phyloP scores from a whole-genome alignment of 2,113 vertebrate genomes.

The Haemorhous mexicanus region DNA sequence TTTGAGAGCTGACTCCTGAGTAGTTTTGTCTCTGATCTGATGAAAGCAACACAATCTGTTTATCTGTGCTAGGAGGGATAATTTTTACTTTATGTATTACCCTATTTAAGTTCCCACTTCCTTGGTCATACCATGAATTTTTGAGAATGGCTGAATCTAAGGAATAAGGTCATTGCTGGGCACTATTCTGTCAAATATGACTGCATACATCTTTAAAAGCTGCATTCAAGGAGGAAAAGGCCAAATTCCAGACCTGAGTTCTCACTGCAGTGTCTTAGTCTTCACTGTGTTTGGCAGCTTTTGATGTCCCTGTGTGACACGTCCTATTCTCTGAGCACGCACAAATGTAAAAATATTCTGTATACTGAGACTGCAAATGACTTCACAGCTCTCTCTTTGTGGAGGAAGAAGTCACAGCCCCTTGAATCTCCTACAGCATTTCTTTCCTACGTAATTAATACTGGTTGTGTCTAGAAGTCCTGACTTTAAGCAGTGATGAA shows the following conservation, averaged over 20 bases:
- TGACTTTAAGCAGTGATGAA: background rate
- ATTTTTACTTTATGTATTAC: background rate
- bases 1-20: rapidly evolving
- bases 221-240: background rate
- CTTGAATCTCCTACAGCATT: background rate
- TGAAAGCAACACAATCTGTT: background rate
- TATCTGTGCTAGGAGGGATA: background rate
- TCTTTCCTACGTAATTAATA: background rate
- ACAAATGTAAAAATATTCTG: background rate
- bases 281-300: background rate
- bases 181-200: background rate
- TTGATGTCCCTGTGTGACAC: rapidly evolving
- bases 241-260: background rate
- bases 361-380: rapidly evolving
- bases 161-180: background rate
- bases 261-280: background rate
- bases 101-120: background rate
- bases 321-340: background rate
- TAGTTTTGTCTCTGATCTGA: background rate
- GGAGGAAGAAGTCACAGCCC: background rate
- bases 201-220: background rate
- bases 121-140: background rate
- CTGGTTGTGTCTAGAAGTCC: background rate
- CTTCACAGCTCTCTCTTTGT: background rate
- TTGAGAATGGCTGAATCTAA: background rate